Evolutionary conservation across 2,113 vertebrate species (phyloP).

Genomic region (Rhynchopsitta pachyrhyncha): DNA sequence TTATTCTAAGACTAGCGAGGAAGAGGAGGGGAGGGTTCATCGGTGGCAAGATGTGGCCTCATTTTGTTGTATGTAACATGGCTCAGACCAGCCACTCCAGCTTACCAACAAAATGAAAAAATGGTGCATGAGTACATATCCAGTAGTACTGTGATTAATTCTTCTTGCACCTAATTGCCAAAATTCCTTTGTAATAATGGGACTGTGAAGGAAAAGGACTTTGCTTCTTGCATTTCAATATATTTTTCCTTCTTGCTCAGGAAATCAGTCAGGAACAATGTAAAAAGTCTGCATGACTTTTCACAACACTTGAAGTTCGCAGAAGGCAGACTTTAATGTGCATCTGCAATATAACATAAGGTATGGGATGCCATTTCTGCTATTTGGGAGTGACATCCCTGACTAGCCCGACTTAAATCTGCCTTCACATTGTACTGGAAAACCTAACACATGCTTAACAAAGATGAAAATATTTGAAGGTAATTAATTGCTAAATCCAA

Average conservation of each 20-base stretch:
- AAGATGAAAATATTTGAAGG: background rate
- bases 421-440: background rate
- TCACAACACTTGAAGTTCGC: background rate
- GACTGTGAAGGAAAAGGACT: background rate
- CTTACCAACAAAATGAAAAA: background rate
- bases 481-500: background rate
- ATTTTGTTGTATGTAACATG: background rate
- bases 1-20: background rate
- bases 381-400: background rate
- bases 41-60: background rate
- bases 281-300: background rate
- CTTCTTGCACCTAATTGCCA: background rate
- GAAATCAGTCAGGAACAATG: background rate
- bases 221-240: background rate
- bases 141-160: background rate
- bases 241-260: background rate
- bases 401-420: background rate
- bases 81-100: background rate
- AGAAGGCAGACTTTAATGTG: background rate
- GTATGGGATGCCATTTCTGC: background rate
- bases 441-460: background rate
- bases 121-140: background rate
- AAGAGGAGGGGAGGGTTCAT: background rate
- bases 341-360: background rate
- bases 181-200: background rate